Conservation (phyloP, 2,888 invertebrate species). For the Thymelicus acteon region DNA sequence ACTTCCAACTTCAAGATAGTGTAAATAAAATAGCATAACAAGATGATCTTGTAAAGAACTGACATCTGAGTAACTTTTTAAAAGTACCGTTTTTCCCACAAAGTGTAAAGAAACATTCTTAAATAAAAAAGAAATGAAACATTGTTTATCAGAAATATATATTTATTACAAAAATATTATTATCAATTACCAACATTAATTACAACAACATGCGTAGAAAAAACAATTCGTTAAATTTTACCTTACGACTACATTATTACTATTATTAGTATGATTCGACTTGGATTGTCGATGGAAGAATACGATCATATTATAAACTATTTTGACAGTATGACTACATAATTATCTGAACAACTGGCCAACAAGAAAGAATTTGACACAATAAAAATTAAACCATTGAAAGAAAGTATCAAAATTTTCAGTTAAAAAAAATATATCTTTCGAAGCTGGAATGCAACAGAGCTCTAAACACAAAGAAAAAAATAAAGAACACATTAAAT, state of each 20-base stretch:
- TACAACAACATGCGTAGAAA: neutral
- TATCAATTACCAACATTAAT: neutral
- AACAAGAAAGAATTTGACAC: neutral
- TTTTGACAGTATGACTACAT: neutral
- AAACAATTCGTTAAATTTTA: neutral
- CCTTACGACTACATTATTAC: neutral
- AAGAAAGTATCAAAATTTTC: too few relatives aligned
- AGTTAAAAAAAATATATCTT: neutral
- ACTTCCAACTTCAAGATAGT: too few relatives aligned
- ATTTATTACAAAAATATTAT: constrained; percentile 9
- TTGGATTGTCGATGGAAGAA: neutral
- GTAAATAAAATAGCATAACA: too few relatives aligned
- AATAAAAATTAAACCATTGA: neutral
- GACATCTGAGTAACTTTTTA: too few relatives aligned
- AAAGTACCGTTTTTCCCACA: too few relatives aligned
- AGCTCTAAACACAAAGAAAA: neutral
- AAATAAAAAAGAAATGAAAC: neutral
- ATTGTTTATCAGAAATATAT: neutral
- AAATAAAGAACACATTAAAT: neutral
- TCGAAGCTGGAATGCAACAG: neutral
- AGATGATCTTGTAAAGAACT: too few relatives aligned
- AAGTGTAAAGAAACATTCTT: too few relatives aligned
- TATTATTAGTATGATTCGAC: neutral
- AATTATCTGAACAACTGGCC: neutral
- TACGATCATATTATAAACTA: neutral